Evolutionary conservation across 1,140 invertebrate species (phyloP), one percentile per base, ranked within the genome.

Genomic region (Eubasilissa regina): DNA sequence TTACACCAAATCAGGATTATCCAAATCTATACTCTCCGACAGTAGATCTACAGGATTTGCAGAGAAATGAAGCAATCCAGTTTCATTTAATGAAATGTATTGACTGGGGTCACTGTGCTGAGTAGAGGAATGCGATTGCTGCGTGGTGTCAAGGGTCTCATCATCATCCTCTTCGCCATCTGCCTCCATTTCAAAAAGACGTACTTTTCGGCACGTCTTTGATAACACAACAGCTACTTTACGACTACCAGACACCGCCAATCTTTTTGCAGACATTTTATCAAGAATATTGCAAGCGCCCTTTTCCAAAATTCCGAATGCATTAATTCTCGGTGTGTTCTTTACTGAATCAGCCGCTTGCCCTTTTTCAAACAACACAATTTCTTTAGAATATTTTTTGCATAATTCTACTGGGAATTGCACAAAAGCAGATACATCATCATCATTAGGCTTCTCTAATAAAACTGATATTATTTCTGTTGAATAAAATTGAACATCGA

Each of bases 101-200:
- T 81, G 80, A 72, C 78, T 82, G 17, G 68, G 73, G 60, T 82
- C 81, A 60, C 81, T 80, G 4, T 75, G 56, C 25, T 82, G 81
- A 4, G 78, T 84, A 8, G 82, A 78, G 12, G 74, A 80, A 44
- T 80, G 85, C 64, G 87, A 88, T 43, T 86, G 86, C 51, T 87
- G 85, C 11, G 87, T 89, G 13, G 85, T 85, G 53, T 90, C 88
- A 10, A 89, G 79, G 19, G 90, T 91, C 80, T 91, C 94, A 55
- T 94, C 93, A 47, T 94, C 94, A 44, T 96, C 94, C 81, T 97
- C 96, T 81, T 98, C 97, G 7, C 95, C 95, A 84, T 97, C 96
- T 0, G 93, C 94, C 89, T 98, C 97, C 92, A 97, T 97, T 86
- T 98, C 96, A 84, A 96, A 95, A 47, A 98, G 90, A 78, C 95